These are phyloP conservation scores for Papilio protenor DNA, from an alignment of 2,888 invertebrate genomes.

Conservation along the genomic window DNA sequence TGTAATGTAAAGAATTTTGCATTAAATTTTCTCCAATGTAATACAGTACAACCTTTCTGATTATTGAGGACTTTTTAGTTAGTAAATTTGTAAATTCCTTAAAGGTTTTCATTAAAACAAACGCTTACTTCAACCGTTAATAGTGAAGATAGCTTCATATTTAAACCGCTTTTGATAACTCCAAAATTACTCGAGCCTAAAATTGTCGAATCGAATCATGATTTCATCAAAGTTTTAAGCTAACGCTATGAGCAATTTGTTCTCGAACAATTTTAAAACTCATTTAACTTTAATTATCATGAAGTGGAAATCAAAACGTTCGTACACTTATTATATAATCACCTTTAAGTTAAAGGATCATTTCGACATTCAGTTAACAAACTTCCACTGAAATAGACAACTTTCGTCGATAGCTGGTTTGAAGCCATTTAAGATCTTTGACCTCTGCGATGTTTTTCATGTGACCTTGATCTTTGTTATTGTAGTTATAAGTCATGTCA, in stretches of 20 bases:
- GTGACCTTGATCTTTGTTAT: not conserved
- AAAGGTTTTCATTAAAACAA: not conserved
- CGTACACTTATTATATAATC: not conserved
- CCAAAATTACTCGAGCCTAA: slow-evolving; percentile 14
- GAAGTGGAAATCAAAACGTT: slow-evolving; percentile 10
- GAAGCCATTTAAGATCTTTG: too few species aligned
- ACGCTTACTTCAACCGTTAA: not conserved
- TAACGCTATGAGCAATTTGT: slow-evolving; percentile 22
- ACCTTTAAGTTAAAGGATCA: not conserved
- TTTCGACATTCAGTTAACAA: not conserved
- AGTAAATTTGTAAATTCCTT: too few species aligned
- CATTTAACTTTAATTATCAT: slow-evolving; percentile 24
- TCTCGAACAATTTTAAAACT: slow-evolving; percentile 18
- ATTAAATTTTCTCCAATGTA: too few species aligned
- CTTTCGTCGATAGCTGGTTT: not conserved
- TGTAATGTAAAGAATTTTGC: too few species aligned
- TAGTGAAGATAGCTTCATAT: not conserved
- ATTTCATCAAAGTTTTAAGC: slow-evolving; percentile 21
- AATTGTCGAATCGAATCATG: slow-evolving; percentile 23
- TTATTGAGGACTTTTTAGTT: too few species aligned
- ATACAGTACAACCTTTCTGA: not conserved
- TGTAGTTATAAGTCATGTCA: not conserved
- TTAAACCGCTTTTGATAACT: slow-evolving; percentile 14
- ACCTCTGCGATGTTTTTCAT: not conserved
- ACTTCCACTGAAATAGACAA: not conserved